Evolutionary conservation across 2,113 vertebrate genomes (phyloP), one percentile per base, ranked within the genome.

Genomic region (Poeciliopsis occidentalis): DNA sequence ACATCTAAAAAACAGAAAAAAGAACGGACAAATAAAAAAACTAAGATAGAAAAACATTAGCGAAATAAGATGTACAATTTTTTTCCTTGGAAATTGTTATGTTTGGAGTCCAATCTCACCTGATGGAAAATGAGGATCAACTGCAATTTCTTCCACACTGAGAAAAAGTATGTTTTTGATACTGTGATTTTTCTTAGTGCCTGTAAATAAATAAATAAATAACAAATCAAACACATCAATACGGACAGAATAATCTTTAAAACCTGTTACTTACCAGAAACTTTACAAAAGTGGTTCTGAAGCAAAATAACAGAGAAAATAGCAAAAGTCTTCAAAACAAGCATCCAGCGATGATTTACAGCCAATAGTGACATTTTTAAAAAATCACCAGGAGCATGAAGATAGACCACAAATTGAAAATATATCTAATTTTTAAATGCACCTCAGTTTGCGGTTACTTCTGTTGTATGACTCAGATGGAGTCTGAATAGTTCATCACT

Each of bases 111-210:
- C 12, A 27, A 41, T n/a, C 64, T 67, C 64, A 67, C 64, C 37
- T 67, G 64, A 27, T 27, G 64, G 37, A 67, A 77, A 77, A 6
- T 0, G 10, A 26, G 10, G 3, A 26, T n/a, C 2, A 0, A 10
- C 0, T n/a, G 22, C 0, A 29, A 26, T 3, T 22, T 1, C 0
- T 26, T 12, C 2, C 0, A 0, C 0, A 12, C 5, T 67, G 34
- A 76, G 11, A 57, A 83, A 64, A 34, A 85, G 57, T 0, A 61
- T 0, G 12, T 76, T 73, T 15, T 47, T 41, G 8, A 0, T 19
- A 4, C 0, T 0, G 15, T 67, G 62, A 3, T 0, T 0, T 2
- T 2, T 11, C 66, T 22, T 7, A 19, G 1, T 0, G 10, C 4
- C 78, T 86, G 60, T 61, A 31, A 0, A 10, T 10, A 34, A 34